Conservation (phyloP, 2,797 vertebrate species). For the Anguilla obscura region DNA sequence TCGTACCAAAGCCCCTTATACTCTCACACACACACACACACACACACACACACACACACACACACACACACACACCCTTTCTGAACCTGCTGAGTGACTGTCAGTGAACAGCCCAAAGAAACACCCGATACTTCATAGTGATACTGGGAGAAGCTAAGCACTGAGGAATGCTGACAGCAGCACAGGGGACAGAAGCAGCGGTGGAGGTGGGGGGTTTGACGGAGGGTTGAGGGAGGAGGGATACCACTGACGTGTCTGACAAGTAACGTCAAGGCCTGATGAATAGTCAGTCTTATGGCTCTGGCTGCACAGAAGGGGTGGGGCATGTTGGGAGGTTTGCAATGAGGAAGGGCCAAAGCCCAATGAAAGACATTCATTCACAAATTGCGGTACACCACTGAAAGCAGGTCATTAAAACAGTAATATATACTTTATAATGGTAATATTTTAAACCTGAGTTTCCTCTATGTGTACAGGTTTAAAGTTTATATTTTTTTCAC, state of each 20-base stretch:
- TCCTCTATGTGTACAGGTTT: background rate
- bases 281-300: constrained; percentile 69
- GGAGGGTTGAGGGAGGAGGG: constrained; percentile 10
- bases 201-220: constrained; percentile 20
- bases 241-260: constrained; percentile 44
- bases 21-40: constrained; percentile 16
- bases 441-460: background rate
- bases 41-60: constrained; percentile 5
- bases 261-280: constrained; percentile 62
- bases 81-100: constrained; percentile 40
- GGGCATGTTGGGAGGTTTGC: constrained; percentile 18
- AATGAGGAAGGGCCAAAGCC: constrained; percentile 57
- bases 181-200: constrained; percentile 26
- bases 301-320: constrained; percentile 48
- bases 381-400: background rate
- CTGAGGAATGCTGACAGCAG: constrained; percentile 38
- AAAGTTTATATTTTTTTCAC: background rate
- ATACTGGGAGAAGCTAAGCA: constrained; percentile 30
- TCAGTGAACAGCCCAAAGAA: constrained; percentile 15
- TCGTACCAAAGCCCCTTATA: background rate
- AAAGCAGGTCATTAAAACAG: background rate
- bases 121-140: constrained; percentile 22
- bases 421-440: background rate
- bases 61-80: background rate
- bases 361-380: constrained; percentile 21